Evolutionary conservation across 1,140 invertebrate genomes (phyloP).

Genomic region (Heliothis virescens): DNA sequence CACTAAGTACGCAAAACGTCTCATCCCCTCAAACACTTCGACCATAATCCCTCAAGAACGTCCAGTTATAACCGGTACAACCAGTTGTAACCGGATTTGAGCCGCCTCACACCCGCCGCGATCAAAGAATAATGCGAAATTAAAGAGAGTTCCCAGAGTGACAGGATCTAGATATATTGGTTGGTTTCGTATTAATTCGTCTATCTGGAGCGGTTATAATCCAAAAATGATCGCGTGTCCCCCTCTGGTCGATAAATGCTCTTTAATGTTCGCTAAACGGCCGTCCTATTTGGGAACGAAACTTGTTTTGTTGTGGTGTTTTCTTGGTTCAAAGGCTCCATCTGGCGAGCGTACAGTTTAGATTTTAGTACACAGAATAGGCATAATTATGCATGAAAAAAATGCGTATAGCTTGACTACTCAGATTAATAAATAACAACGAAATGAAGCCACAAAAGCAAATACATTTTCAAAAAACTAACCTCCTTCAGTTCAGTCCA

Average conservation of each 20-base stretch:
- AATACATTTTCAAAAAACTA: too few species aligned
- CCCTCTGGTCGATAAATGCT: conserved; percentile 73
- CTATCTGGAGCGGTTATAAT: conserved; percentile 81
- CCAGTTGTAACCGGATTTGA: conserved; percentile 50
- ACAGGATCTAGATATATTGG: conserved; percentile 67
- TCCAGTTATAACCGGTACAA: conserved; percentile 72
- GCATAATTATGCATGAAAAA: neutral
- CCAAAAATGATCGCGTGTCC: conserved; percentile 83
- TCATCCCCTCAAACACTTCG: conserved; percentile 68
- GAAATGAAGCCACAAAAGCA: too few species aligned
- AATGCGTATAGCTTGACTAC: too few species aligned
- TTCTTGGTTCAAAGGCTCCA: neutral
- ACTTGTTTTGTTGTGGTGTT: conserved; percentile 16
- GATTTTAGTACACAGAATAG: neutral
- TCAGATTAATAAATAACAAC: too few species aligned
- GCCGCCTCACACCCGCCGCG: conserved; percentile 49
- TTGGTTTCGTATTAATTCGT: conserved; percentile 79
- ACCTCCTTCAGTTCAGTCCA: too few species aligned
- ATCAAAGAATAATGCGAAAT: conserved; percentile 40
- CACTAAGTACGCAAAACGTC: conserved; percentile 84
- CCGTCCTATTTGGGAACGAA: conserved; percentile 36
- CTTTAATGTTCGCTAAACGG: conserved; percentile 73
- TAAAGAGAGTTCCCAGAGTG: conserved; percentile 54
- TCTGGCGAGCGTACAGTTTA: neutral
- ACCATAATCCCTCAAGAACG: conserved; percentile 82